These are phyloP conservation scores for Aleiodes leptofemur DNA, from an alignment of 2,888 invertebrate species.

Conservation along the genomic window DNA sequence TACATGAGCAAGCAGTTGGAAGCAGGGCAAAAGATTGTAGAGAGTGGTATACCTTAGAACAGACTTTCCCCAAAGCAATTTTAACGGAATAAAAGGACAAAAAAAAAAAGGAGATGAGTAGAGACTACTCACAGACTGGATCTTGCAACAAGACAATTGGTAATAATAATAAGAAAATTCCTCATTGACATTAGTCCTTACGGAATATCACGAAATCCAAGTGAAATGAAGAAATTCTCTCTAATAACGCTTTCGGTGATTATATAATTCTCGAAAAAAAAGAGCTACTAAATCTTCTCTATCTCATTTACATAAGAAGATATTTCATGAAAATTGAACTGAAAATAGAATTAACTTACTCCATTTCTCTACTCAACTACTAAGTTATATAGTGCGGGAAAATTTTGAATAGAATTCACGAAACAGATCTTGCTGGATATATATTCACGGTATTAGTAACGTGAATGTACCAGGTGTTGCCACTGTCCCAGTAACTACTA, in stretches of 20 bases:
- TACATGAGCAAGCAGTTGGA: conserved; percentile 26
- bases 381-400: too few relatives aligned
- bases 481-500: conserved; percentile 24
- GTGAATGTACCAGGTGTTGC: conserved; percentile 30
- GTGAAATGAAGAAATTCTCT: too few relatives aligned
- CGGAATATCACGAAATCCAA: too few relatives aligned
- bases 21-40: conserved; percentile 1
- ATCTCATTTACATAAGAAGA: too few relatives aligned
- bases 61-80: background rate
- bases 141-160: conserved; percentile 2
- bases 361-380: too few relatives aligned
- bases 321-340: too few relatives aligned
- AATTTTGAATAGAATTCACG: conserved; percentile 10
- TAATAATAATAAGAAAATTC: background rate
- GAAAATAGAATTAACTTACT: too few relatives aligned
- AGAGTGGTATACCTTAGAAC: background rate
- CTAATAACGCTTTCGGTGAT: too few relatives aligned
- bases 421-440: conserved; percentile 10
- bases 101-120: background rate
- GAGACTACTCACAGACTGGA: background rate
- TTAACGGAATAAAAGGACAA: background rate
- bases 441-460: background rate
- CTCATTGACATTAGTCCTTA: too few relatives aligned
- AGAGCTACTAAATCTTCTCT: too few relatives aligned
- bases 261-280: too few relatives aligned